Evolutionary conservation across 2,888 invertebrate species (phyloP), one percentile per base, ranked within the genome.

Genomic region (Amblyteles armatorius): DNA sequence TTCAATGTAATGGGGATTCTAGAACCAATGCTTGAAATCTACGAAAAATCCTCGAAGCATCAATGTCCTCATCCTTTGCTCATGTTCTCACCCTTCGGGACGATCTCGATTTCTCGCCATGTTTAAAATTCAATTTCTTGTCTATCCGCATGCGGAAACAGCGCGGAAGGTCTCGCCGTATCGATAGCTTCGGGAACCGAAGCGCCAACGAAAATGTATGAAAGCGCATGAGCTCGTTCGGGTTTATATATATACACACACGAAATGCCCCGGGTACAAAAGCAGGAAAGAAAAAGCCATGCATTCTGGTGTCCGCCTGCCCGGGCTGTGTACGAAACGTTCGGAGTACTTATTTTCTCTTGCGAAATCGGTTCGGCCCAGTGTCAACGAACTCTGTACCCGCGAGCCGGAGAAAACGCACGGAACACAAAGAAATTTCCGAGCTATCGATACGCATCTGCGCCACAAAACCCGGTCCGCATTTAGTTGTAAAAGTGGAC

Each of bases 341-440:
- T n/a, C 76, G 79, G 73, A 79, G 82, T 63, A 69, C 74, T 84
- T 77, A 82, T 85, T 82, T 85, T 85, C 85, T 77, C 82, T 85
- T 82, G 85, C 85, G 82, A 80, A 85, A 85, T 82, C 82, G 82
- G 55, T 82, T 77, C 72, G 77, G 69, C 63, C 65, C 60, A 57
- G 68, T 68, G 79, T 82, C 82, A 76, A 76, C 57, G 79, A 85
- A 85, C 84, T 67, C 69, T 50, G 65, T 67, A 36, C 36, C 71
- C 55, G 63, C 50, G 40, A 55, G 19, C 50, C 50, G 36, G 33
- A 40, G 52, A 40, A 65, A 13, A 65, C 19, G 65, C 57, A 7
- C 19, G 4, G 72, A 77, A 77, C 16, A 48, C 71, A 71, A 78
- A 48, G 29, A 33, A 2, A 77, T 82, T 79, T 74, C 22, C 29